phyloP scores from a whole-genome alignment of 2,797 vertebrate genomes.

The Chloroceryle inda region DNA sequence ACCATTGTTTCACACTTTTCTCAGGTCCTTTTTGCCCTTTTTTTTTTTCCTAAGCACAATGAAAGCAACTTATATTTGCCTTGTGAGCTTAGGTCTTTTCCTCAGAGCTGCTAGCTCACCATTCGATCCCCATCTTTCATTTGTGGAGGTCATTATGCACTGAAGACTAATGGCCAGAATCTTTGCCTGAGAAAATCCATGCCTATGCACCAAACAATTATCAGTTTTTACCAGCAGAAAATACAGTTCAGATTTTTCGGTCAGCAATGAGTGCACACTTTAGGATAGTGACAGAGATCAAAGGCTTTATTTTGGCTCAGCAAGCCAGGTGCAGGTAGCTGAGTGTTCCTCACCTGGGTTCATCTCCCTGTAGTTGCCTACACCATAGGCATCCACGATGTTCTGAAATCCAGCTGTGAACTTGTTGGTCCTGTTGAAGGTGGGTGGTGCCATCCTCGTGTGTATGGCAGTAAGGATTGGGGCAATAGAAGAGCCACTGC shows the following conservation, averaged over 20 bases:
- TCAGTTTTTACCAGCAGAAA: not conserved
- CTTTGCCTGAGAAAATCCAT: not conserved
- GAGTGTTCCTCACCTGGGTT: conserved; percentile 80
- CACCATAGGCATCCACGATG: conserved; percentile 84
- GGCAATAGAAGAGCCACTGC: conserved; percentile 81
- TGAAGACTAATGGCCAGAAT: not conserved
- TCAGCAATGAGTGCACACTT: not conserved
- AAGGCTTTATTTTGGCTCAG: not conserved
- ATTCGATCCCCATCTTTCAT: not conserved
- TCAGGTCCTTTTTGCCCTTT: not conserved
- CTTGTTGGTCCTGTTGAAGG: conserved; percentile 86
- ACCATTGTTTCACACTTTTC: not conserved
- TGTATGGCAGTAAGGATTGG: conserved; percentile 82
- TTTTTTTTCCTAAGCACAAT: not conserved
- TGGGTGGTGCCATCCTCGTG: conserved; percentile 82
- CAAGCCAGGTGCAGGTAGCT: not conserved
- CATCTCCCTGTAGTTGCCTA: conserved; percentile 84
- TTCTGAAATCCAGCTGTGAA: conserved; percentile 87
- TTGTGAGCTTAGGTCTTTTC: not conserved
- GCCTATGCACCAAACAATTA: not conserved
- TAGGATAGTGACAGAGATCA: not conserved
- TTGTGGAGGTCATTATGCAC: not conserved
- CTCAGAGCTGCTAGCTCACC: not conserved
- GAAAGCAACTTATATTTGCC: not conserved
- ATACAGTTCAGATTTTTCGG: not conserved